Evolutionary conservation across 2,888 invertebrate genomes (phyloP).

Genomic region (Amiota mariae): DNA sequence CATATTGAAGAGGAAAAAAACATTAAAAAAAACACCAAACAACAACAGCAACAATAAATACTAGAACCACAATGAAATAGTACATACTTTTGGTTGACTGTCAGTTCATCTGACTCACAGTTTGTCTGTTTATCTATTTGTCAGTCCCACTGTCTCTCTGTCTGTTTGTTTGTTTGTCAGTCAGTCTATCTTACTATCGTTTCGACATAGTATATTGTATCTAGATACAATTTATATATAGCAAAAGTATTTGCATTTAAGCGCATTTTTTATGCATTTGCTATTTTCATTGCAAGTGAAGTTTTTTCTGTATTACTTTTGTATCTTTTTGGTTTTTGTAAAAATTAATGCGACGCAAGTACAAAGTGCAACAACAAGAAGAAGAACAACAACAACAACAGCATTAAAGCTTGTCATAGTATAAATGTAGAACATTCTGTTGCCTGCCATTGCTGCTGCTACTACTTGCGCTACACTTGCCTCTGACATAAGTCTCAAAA

Average conservation of each 20-base stretch:
- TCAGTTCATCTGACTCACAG: constrained; percentile 32
- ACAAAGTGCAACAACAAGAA: constrained; percentile 11
- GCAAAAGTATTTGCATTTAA: constrained; percentile 29
- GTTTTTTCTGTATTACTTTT: constrained; percentile 11
- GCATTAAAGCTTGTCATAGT: background rate
- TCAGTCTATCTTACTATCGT: constrained; percentile 8
- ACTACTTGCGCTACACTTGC: no score
- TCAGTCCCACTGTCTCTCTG: constrained; percentile 39
- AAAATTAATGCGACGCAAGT: constrained; percentile 29
- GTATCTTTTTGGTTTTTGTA: constrained; percentile 18
- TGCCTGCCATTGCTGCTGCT: background rate
- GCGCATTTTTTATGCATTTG: constrained; percentile 22
- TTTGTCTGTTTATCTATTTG: constrained; percentile 40
- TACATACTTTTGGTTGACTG: constrained; percentile 19
- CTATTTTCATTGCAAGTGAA: constrained; percentile 5
- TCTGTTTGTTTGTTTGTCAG: background rate
- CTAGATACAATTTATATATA: constrained; percentile 25
- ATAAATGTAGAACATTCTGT: background rate
- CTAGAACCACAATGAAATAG: constrained; percentile 38
- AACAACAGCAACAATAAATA: constrained; percentile 29
- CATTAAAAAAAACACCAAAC: constrained; percentile 32
- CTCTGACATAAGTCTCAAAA: no score
- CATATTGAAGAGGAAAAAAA: constrained; percentile 21
- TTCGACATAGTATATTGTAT: constrained; percentile 14
- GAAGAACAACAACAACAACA: constrained; percentile 13